These are phyloP conservation scores for Caretta caretta DNA, from an alignment of 2,113 vertebrate genomes.

Conservation along the genomic window DNA sequence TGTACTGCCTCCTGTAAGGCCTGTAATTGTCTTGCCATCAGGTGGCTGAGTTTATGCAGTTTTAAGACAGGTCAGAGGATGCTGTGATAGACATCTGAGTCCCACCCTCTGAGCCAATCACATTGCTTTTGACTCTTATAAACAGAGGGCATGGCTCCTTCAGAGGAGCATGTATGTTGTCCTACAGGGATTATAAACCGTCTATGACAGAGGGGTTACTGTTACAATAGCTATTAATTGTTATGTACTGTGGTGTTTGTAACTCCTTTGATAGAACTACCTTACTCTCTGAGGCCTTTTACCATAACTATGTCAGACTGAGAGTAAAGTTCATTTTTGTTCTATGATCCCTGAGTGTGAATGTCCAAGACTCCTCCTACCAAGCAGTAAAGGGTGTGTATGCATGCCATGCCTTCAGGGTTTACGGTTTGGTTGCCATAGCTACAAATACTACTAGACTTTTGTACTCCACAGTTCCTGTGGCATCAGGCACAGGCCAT, in stretches of 20 bases:
- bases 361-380: neutral
- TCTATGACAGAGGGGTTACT: no score
- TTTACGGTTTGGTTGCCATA: neutral
- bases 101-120: neutral
- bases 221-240: no score
- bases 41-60: neutral
- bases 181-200: no score
- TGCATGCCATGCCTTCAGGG: neutral
- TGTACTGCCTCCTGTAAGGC: no score
- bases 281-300: no score
- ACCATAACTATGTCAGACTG: no score
- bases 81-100: neutral
- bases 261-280: no score
- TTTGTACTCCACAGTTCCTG: neutral
- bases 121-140: neutral
- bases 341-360: no score
- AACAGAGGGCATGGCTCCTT: neutral
- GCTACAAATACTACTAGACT: neutral
- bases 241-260: no score
- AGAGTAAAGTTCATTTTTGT: no score
- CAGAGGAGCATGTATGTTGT: neutral
- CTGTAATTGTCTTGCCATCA: neutral
- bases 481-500: neutral
- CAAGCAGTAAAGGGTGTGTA: neutral
- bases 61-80: neutral